Evolutionary conservation across 2,113 vertebrate genomes (phyloP).

Genomic region (Cairina moschata): DNA sequence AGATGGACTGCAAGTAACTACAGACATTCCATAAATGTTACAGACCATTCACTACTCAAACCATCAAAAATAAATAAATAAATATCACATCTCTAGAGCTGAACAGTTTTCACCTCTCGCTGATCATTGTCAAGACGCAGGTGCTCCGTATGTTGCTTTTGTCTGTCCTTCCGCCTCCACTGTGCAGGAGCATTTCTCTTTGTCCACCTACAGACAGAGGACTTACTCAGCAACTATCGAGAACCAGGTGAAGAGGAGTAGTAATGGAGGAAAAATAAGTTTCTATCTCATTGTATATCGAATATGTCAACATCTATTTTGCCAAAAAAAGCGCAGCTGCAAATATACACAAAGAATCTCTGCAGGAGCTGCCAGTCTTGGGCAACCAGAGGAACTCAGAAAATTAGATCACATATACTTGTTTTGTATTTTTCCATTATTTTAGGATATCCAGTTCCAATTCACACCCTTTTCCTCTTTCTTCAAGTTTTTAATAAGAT

Average conservation of each 20-base stretch:
- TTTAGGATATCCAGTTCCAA: background rate
- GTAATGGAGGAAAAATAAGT: background rate
- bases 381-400: background rate
- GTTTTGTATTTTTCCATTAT: background rate
- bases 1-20: background rate
- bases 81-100: background rate
- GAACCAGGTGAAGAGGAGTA: background rate
- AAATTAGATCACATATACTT: background rate
- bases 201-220: conserved; percentile 84
- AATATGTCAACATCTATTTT: background rate
- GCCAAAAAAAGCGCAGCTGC: background rate
- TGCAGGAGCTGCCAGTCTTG: background rate
- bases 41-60: background rate
- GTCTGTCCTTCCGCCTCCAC: conserved; percentile 93
- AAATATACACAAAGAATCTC: background rate
- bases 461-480: background rate
- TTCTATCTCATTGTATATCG: background rate
- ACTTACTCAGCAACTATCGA: background rate
- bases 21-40: background rate
- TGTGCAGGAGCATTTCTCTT: conserved; percentile 97
- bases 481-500: background rate
- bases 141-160: conserved; percentile 97
- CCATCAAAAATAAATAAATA: background rate
- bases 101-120: conserved; percentile 87
- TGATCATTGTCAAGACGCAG: conserved; percentile 97